Base-by-base conservation (phyloP, 1,140 invertebrate genomes). In the Drepana arcuata region DNA sequence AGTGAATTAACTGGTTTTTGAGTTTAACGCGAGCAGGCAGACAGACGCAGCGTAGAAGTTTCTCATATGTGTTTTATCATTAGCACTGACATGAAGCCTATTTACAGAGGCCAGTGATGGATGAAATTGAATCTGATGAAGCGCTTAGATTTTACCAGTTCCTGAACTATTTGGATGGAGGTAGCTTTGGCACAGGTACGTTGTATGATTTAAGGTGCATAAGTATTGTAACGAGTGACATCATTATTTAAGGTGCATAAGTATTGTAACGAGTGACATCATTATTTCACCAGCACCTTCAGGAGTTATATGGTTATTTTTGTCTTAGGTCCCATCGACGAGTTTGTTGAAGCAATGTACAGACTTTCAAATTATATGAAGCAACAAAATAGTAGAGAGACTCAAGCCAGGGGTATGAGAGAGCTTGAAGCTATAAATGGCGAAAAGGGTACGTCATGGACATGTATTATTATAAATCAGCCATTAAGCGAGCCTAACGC, bases 101-200 rank as follows among this genome's bases (percentile, higher is more conserved):
- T 38, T 66, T 54, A 18, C 52, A 81, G 77, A 60, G 77, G 47
- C 77, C 77, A 3, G 77, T 81, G 3, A 81, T 81, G 77, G 77
- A 81, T 44, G 77, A 81, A 71, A 75, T 81, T 31, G 74, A 81
- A 69, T 79, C 77, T 2, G 77, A 81, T 25, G 77, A 81, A 62
- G 77, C 77, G 2, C 41, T 79, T 12, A 58, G 77, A 25, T 81
- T 79, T 47, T 79, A 77, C 47, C 74, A 79, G 39, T 81, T 81
- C 51, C 41, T 81, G n/a, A 81, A 81, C 48, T 81, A 81, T 39
- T 58, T 81, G 30, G 77, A 81, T 42, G 77, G 77, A 13, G 59
- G 66, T 13, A 79, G 74, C 54, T 81, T 81, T 54, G 77, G 77
- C 16, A 79, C 74, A 37, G 77, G 77, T 81, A 49, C 10, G n/a